phyloP scores from a whole-genome alignment of 1,140 invertebrate genomes.

The Micrasema minimum region DNA sequence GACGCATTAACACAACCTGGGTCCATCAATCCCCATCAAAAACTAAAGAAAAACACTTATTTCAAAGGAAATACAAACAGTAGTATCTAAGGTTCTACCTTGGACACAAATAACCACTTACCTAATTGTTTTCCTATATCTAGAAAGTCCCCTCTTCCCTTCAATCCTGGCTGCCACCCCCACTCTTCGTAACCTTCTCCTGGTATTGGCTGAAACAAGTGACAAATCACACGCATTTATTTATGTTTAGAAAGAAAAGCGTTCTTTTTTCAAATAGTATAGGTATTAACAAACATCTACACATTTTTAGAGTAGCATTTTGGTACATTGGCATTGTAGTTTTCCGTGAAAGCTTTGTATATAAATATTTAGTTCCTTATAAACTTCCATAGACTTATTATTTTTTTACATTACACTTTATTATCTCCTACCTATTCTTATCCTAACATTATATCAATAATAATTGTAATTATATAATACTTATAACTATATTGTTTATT shows the following conservation, averaged over 20 bases:
- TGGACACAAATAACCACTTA: conserved; percentile 17
- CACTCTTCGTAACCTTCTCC: neutral
- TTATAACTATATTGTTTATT: no score
- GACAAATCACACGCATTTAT: conserved; percentile 35
- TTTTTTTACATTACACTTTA: no score
- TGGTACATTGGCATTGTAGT: no score
- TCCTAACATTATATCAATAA: no score
- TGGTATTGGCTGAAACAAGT: conserved; percentile 28
- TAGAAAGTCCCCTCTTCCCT: neutral
- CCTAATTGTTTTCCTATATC: conserved; percentile 26
- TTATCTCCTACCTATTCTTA: no score
- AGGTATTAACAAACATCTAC: no score
- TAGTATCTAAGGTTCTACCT: neutral
- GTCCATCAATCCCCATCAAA: conserved; percentile 10
- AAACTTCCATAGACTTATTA: no score
- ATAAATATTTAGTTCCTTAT: no score
- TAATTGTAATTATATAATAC: no score
- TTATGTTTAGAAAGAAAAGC: conserved; percentile 16
- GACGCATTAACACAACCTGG: neutral
- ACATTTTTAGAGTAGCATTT: no score
- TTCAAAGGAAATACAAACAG: neutral
- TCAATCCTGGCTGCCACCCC: conserved; percentile 13
- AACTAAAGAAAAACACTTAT: conserved; percentile 6
- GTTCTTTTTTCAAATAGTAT: conserved; percentile 5
- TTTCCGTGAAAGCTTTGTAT: no score